phyloP scores from a whole-genome alignment of 92 coral and sea anemone species.

The Palythoa grandis region DNA sequence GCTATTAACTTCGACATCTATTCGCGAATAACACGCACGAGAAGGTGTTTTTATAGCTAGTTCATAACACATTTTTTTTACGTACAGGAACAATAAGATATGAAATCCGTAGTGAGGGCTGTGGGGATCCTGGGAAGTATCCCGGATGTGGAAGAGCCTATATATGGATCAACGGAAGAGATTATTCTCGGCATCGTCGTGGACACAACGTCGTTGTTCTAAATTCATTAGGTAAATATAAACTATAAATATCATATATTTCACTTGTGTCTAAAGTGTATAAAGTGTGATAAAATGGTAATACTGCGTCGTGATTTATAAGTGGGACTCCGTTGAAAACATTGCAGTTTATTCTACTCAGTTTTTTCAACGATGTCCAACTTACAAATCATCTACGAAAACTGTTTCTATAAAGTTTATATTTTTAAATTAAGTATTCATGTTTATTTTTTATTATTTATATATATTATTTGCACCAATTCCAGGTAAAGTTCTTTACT shows the following conservation, averaged over 20 bases:
- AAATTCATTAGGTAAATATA: neutral
- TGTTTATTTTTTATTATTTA: no score
- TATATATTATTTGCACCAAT: neutral
- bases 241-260: neutral
- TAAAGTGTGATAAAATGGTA: neutral
- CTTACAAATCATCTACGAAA: no score
- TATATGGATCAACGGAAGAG: constrained; percentile 28
- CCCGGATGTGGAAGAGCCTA: constrained; percentile 32
- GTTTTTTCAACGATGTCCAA: no score
- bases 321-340: no score
- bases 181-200: constrained; percentile 34
- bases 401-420: neutral
- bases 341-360: no score
- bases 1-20: no score
- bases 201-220: constrained; percentile 35
- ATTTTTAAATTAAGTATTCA: neutral
- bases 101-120: constrained; percentile 38
- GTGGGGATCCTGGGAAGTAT: constrained; percentile 5
- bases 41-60: no score
- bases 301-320: no score
- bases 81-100: constrained; percentile 22
- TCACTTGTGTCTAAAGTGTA: neutral
- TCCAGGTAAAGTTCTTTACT: constrained; percentile 26
- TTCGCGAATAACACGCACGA: no score
- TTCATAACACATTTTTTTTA: neutral